These are phyloP conservation scores for Palythoa heliodiscus DNA, from an alignment of 92 coral and sea anemone genomes.

Conservation along the genomic window DNA sequence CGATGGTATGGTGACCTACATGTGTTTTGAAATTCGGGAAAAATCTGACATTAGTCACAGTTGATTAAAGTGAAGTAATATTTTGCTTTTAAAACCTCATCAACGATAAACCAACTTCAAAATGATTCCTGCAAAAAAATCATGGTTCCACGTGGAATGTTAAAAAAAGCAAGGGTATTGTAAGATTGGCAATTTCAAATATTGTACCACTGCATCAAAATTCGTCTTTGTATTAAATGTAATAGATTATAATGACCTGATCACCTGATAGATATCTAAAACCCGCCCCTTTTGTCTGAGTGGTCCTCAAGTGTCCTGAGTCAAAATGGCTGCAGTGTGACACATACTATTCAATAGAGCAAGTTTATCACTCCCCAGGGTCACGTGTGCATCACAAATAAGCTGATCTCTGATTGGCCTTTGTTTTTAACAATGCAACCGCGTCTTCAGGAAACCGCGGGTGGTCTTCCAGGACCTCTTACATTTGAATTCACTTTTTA, in stretches of 20 bases:
- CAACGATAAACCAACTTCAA: too few species aligned
- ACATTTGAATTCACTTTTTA: neutral
- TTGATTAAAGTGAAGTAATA: too few species aligned
- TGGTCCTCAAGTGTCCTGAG: too few species aligned
- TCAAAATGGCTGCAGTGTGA: too few species aligned
- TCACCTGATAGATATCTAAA: neutral
- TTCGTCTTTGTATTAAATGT: neutral
- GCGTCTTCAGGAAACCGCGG: neutral
- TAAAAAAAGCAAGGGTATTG: neutral
- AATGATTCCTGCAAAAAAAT: too few species aligned
- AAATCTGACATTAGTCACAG: too few species aligned
- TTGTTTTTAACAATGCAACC: neutral
- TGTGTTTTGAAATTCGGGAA: too few species aligned
- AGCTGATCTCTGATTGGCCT: neutral
- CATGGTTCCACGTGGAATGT: neutral
- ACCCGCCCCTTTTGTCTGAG: neutral
- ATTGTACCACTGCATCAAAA: neutral
- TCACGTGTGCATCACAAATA: neutral
- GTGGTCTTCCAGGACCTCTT: neutral
- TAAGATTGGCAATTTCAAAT: neutral
- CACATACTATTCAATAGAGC: too few species aligned
- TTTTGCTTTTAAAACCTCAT: too few species aligned
- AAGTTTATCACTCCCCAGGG: too few species aligned
- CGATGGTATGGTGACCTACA: conserved; percentile 10
- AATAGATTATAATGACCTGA: neutral